These are phyloP conservation scores for Phaedon cochleariae DNA, from an alignment of 2,888 invertebrate species.

Conservation along the genomic window DNA sequence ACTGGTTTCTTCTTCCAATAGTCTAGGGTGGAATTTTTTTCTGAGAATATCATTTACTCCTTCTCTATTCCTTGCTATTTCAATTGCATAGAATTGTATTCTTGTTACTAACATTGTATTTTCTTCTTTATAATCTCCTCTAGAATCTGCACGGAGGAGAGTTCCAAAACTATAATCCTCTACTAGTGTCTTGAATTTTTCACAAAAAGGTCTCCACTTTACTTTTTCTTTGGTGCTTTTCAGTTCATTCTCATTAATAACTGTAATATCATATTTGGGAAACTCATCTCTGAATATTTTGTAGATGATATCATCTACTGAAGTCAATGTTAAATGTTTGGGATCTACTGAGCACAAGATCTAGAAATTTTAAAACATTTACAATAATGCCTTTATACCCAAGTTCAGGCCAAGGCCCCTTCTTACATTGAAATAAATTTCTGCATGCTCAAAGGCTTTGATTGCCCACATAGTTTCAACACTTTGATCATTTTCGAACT, in stretches of 20 bases:
- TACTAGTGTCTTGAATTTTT: slow-evolving; percentile 84
- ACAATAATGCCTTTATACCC: too few relatives aligned
- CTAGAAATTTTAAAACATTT: too few relatives aligned
- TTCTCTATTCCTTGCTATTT: slow-evolving; percentile 94
- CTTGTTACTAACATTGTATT: slow-evolving; percentile 91
- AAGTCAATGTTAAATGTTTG: slow-evolving; percentile 80
- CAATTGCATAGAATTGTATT: slow-evolving; percentile 96
- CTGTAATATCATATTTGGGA: slow-evolving; percentile 79
- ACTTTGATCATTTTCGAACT: slow-evolving; percentile 87
- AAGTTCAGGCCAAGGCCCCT: too few relatives aligned
- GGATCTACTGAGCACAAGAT: slow-evolving; percentile 89
- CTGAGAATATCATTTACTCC: slow-evolving; percentile 83
- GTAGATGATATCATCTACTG: slow-evolving; percentile 88
- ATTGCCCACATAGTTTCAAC: slow-evolving; percentile 94
- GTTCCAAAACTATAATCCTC: slow-evolving; percentile 97
- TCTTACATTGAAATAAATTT: slow-evolving; percentile 93
- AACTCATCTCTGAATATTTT: slow-evolving; percentile 86
- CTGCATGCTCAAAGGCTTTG: slow-evolving; percentile 93
- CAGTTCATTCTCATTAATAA: slow-evolving; percentile 81
- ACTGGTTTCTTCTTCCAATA: slow-evolving; percentile 11
- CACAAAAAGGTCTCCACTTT: slow-evolving; percentile 93
- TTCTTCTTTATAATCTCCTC: slow-evolving; percentile 83
- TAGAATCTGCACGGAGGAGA: slow-evolving; percentile 81
- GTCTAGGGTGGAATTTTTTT: slow-evolving; percentile 58
- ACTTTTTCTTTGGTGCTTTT: slow-evolving; percentile 85